Conservation (phyloP, 2,797 vertebrate species). For the Hylomyscus alleni region DNA sequence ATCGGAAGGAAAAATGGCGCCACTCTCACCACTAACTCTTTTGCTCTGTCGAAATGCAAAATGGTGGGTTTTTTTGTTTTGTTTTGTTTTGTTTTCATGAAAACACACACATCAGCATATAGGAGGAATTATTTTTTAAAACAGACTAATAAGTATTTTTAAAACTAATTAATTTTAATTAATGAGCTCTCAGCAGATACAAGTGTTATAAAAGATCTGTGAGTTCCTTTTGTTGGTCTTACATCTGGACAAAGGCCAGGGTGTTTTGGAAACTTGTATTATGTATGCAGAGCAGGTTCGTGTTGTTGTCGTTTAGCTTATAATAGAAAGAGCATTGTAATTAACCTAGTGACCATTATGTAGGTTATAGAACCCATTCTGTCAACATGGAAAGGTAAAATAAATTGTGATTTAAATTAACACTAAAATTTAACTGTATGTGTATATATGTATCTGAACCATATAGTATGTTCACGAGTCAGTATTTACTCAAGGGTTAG, state of each 20-base stretch:
- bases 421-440: background rate
- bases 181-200: background rate
- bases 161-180: conserved; percentile 18
- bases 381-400: background rate
- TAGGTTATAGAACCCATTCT: background rate
- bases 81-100: background rate
- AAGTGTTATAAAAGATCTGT: background rate
- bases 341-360: background rate
- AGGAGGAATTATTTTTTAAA: background rate
- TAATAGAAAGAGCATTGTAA: background rate
- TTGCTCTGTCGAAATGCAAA: conserved; percentile 30
- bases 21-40: background rate
- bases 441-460: conserved; percentile 6
- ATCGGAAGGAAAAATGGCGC: background rate
- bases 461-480: background rate
- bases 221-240: background rate
- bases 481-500: background rate
- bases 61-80: background rate
- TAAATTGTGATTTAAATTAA: conserved; percentile 8
- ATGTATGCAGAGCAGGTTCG: background rate
- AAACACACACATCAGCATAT: background rate
- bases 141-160: background rate
- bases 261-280: background rate
- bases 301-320: background rate
- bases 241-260: background rate